phyloP scores from a whole-genome alignment of 2,113 vertebrate genomes.

The Oreotrochilus melanogaster region DNA sequence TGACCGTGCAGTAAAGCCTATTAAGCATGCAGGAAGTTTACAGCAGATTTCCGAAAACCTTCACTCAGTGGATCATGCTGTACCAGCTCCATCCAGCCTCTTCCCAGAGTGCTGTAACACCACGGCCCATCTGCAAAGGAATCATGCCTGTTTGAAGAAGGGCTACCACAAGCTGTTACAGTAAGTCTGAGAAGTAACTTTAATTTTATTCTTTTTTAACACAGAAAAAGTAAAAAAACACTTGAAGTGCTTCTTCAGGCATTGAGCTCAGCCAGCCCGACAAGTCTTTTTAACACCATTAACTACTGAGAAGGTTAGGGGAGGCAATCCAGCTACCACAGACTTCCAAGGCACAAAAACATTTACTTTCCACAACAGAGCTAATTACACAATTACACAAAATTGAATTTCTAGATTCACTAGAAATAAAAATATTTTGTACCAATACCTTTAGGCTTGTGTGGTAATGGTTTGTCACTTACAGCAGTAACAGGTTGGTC shows the following conservation, averaged over 20 bases:
- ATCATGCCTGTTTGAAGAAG: accelerated
- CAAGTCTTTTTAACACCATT: not conserved
- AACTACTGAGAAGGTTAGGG: not conserved
- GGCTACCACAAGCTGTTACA: not conserved
- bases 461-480: not conserved
- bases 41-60: not conserved
- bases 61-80: not conserved
- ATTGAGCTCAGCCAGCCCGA: not conserved
- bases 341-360: not conserved
- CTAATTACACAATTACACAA: not conserved
- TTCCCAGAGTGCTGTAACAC: not conserved
- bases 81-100: not conserved
- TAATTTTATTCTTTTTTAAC: not conserved
- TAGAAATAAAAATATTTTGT: not conserved
- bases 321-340: not conserved
- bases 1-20: accelerated
- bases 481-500: not conserved
- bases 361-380: not conserved
- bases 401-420: not conserved
- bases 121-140: accelerated
- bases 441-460: not conserved
- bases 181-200: not conserved
- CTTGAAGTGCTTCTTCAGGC: not conserved
- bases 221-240: not conserved
- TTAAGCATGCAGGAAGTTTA: not conserved